A percentile compares a stretch with the other conserved stretches of the same genome.
Evolutionary conservation across 2,113 vertebrate genomes (phyloP).

Genomic region (Melanostigma gelatinosum): DNA sequence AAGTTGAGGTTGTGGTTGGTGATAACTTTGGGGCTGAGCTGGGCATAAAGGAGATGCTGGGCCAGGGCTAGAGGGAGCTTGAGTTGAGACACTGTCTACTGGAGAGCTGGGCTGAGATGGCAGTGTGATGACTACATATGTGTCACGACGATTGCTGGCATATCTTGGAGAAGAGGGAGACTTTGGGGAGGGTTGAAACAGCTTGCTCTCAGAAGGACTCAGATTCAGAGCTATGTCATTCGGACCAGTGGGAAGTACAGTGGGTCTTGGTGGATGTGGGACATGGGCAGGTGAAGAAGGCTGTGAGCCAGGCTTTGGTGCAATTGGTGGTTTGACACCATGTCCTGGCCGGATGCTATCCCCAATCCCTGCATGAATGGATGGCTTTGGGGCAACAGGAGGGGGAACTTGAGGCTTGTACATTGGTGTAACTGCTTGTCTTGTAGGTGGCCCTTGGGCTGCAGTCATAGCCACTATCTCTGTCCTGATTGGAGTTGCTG

Average conservation of each 20-base stretch:
- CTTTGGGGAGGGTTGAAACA: slow-evolving; percentile 86
- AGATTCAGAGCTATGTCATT: slow-evolving; percentile 90
- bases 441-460: slow-evolving; percentile 72
- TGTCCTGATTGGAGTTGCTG: slow-evolving; percentile 62
- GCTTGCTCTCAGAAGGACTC: slow-evolving; percentile 88
- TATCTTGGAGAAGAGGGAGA: slow-evolving; percentile 90
- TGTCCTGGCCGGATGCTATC: slow-evolving; percentile 88
- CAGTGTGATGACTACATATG: slow-evolving; percentile 97
- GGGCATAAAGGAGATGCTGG: slow-evolving; percentile 82
- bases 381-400: slow-evolving; percentile 95
- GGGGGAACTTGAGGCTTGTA: slow-evolving; percentile 88
- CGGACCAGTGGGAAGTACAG: slow-evolving; percentile 78
- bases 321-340: slow-evolving; percentile 89
- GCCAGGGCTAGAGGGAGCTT: slow-evolving; percentile 86
- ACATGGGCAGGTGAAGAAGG: slow-evolving; percentile 82
- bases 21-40: slow-evolving; percentile 60
- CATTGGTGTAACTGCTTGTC: slow-evolving; percentile 74
- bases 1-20: slow-evolving; percentile 66
- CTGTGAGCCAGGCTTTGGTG: slow-evolving; percentile 90
- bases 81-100: slow-evolving; percentile 87
- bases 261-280: slow-evolving; percentile 80
- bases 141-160: slow-evolving; percentile 90
- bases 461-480: slow-evolving; percentile 71
- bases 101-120: slow-evolving; percentile 97
- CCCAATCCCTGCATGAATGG: slow-evolving; percentile 88